Conservation (phyloP, 2,888 invertebrate genomes). For the Octonoba sinensis region DNA sequence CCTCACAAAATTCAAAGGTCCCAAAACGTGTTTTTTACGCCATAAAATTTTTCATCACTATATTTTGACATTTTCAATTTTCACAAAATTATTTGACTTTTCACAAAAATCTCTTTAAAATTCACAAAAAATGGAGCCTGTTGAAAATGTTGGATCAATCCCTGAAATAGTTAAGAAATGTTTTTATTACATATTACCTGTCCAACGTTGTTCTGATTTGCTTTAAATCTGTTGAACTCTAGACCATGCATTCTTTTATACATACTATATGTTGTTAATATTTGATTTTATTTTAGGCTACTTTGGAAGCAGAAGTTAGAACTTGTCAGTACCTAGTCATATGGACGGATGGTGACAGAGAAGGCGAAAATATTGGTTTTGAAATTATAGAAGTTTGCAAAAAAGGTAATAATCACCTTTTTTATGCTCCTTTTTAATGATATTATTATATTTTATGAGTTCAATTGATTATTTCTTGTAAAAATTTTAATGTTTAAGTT, state of each 20-base stretch:
- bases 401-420: constrained; percentile 69
- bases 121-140: not conserved
- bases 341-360: constrained; percentile 99
- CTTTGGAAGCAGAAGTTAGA: constrained; percentile 73
- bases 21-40: not conserved
- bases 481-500: not conserved
- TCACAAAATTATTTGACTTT: too few species aligned
- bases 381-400: constrained; percentile 94
- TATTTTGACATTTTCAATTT: constrained; percentile 7
- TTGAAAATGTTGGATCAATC: not conserved
- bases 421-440: not conserved
- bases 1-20: not conserved
- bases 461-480: not conserved
- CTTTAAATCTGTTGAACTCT: too few species aligned
- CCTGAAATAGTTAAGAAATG: too few species aligned
- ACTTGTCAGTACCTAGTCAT: constrained; percentile 81
- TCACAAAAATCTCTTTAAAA: too few species aligned
- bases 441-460: not conserved
- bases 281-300: constrained; percentile 67
- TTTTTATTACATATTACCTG: too few species aligned
- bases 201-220: too few species aligned
- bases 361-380: constrained; percentile 98
- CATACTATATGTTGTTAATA: not conserved
- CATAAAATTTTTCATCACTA: not conserved
- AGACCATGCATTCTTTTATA: not conserved